phyloP scores from a whole-genome alignment of 2,797 vertebrate species.

The Gymnopithys bicolor region DNA sequence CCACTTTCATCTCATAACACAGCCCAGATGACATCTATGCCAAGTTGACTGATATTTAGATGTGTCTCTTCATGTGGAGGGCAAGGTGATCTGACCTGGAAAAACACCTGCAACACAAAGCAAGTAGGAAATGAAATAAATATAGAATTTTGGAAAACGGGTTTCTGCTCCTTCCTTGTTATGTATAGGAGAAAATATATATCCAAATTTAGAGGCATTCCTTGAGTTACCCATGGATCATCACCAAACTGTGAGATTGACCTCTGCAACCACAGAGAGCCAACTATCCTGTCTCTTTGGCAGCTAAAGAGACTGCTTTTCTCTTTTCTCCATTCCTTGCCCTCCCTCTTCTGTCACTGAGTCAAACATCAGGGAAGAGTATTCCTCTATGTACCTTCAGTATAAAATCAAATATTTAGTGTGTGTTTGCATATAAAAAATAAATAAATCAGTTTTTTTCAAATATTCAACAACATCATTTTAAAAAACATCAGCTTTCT shows the following conservation, averaged over 20 bases:
- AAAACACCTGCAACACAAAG: conserved; percentile 90
- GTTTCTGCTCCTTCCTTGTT: not conserved
- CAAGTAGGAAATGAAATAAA: conserved; percentile 17
- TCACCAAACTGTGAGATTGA: not conserved
- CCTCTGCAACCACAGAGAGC: not conserved
- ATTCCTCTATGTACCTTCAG: not conserved
- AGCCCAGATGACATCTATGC: conserved; percentile 58
- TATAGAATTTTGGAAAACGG: not conserved
- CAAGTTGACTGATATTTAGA: conserved; percentile 79
- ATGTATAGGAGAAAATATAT: not conserved
- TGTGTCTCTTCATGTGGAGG: conserved; percentile 99
- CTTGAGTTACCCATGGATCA: not conserved
- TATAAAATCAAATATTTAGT: not conserved
- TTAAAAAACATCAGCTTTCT: not conserved
- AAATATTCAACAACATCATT: not conserved
- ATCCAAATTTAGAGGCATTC: not conserved
- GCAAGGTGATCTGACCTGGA: conserved; percentile 99
- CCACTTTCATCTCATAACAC: conserved; percentile 68
- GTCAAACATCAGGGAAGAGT: not conserved
- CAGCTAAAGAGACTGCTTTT: not conserved
- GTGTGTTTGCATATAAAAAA: not conserved
- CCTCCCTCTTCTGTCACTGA: not conserved
- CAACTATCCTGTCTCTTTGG: not conserved
- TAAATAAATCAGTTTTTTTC: not conserved
- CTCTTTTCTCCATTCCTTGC: not conserved